Evolutionary conservation across 2,888 invertebrate species (phyloP), one percentile per base, ranked within the genome.

Genomic region (Cryptosula pallasiana): DNA sequence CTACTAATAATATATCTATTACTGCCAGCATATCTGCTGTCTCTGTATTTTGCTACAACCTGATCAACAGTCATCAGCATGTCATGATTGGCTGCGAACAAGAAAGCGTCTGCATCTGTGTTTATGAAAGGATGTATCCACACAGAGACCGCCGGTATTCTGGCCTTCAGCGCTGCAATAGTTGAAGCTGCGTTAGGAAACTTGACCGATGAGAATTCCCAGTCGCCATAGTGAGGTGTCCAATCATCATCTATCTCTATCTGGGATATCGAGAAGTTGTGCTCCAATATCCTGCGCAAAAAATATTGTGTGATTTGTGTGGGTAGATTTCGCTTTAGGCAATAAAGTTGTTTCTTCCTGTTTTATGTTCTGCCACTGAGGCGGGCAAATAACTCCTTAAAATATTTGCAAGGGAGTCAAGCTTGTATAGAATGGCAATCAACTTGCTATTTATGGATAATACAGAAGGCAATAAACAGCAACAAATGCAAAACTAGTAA

Each of bases 201-300:
- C 80, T 91, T 92, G 1, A 82, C 84, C 32, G 86, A 85, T 76
- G 91, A 88, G 74, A 94, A 92, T 2, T 88, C 88, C 73, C 92
- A 86, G 71, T 92, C 91, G 0, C 95, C 94, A 80, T 94, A 94
- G 80, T 92, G 92, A 9, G 89, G 89, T 82, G 94, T 93, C 94
- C 95, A 95, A 27, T 90, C 88, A 88, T 90, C 71, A 77, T 95
- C 89, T 72, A 95, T 92, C 84, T 94, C 93, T 45, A 82, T 23
- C 73, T 81, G 80, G 20, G 80, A 79, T 73, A 77, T 75, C 0
- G 78, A 74, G 34, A 81, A 78, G 32, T 77, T 76, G 45, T 77
- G 34, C 27, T 73, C 36, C 3, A 77, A 45, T 57, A 80, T 80
- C n/a, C 63, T 63, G n/a, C n/a, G n/a, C n/a, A n/a, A n/a, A n/a